phyloP scores from a whole-genome alignment of 2,888 invertebrate species.

The Rhopalosiphum nymphaeae region DNA sequence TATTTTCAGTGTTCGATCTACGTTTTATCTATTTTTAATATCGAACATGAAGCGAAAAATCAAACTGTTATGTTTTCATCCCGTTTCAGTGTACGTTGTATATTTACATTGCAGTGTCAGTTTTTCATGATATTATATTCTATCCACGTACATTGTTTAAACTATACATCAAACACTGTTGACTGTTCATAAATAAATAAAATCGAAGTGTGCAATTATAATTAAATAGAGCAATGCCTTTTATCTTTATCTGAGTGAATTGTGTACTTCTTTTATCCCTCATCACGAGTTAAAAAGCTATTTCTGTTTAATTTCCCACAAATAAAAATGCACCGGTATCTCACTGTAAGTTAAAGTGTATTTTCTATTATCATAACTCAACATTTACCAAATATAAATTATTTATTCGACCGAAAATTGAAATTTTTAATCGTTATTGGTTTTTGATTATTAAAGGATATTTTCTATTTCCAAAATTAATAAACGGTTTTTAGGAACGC shows the following conservation, averaged over 20 bases:
- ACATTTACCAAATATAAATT: background rate
- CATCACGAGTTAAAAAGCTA: background rate
- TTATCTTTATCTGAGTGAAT: background rate
- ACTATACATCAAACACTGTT: background rate
- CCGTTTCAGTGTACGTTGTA: background rate
- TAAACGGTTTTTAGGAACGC: background rate
- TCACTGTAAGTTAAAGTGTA: background rate
- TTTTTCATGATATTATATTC: background rate
- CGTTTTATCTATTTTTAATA: background rate
- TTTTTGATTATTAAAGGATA: background rate
- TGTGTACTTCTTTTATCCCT: background rate
- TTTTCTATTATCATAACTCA: background rate
- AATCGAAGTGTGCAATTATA: background rate
- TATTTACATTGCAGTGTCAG: background rate
- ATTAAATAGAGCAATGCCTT: background rate
- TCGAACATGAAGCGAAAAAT: background rate
- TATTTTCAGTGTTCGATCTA: background rate
- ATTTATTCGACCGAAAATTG: background rate
- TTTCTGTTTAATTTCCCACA: background rate
- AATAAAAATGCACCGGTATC: background rate
- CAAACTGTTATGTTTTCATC: background rate
- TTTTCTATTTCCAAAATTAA: background rate
- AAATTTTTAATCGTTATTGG: background rate
- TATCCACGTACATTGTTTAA: background rate
- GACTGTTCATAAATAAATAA: background rate